Evolutionary conservation across 2,888 invertebrate species (phyloP).

Genomic region (Drosophila austrosaltans): DNA sequence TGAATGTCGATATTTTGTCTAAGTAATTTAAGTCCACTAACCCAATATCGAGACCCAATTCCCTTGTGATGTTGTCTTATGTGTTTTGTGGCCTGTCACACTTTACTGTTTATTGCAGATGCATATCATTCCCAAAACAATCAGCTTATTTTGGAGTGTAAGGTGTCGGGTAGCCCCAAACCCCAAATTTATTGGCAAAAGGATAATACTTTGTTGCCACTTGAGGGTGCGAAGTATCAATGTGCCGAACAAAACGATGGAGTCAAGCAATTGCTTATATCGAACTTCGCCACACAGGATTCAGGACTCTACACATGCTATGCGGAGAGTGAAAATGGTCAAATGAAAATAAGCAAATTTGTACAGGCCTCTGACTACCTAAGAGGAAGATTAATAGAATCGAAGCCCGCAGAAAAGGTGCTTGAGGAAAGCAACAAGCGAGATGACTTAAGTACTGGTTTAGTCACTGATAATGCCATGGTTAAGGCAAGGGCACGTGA

Average conservation of each 20-base stretch:
- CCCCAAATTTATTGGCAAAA: conserved; percentile 87
- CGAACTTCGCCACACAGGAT: conserved; percentile 86
- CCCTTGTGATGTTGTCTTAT: conserved; percentile 45
- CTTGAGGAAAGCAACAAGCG: conserved; percentile 39
- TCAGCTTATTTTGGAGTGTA: conserved; percentile 90
- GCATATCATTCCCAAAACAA: conserved; percentile 88
- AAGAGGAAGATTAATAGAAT: conserved; percentile 61
- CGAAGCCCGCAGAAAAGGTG: conserved; percentile 50
- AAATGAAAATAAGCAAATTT: conserved; percentile 82
- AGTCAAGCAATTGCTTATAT: conserved; percentile 88
- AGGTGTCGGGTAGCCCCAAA: conserved; percentile 89
- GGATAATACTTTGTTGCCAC: conserved; percentile 88
- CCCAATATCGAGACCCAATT: not conserved
- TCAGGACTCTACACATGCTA: conserved; percentile 90
- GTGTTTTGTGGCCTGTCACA: conserved; percentile 41
- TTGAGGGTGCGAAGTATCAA: conserved; percentile 85
- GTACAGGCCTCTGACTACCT: conserved; percentile 80
- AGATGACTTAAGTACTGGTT: conserved; percentile 57
- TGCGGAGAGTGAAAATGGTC: conserved; percentile 88
- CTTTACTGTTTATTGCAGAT: conserved; percentile 83
- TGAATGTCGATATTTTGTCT: conserved; percentile 45
- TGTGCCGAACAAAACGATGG: conserved; percentile 88
- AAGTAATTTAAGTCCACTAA: conserved; percentile 30
- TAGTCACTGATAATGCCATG: conserved; percentile 33
- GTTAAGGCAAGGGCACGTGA: conserved; percentile 82